These are phyloP conservation scores for Muraenolepis orangiensis DNA, from an alignment of 2,797 vertebrate genomes.

Conservation along the genomic window DNA sequence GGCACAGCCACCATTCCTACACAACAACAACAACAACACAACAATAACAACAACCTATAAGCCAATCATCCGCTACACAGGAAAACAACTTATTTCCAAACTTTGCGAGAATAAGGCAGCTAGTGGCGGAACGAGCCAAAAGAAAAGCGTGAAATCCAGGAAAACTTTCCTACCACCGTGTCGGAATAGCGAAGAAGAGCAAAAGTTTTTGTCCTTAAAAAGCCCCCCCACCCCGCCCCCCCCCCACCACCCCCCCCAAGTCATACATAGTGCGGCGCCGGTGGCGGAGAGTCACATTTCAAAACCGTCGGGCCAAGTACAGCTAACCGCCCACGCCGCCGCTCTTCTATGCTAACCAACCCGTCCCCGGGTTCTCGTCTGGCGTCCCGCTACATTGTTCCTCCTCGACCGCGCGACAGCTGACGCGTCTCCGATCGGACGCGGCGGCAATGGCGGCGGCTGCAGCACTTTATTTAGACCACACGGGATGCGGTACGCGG, in stretches of 20 bases:
- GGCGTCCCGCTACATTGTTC: background rate
- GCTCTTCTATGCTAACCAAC: background rate
- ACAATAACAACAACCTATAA: no score
- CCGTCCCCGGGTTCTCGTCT: background rate
- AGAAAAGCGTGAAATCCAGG: background rate
- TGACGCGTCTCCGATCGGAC: background rate
- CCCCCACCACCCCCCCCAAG: background rate
- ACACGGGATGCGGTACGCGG: slow-evolving; percentile 23
- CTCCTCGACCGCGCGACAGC: background rate
- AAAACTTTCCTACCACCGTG: slow-evolving; percentile 7
- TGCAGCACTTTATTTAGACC: slow-evolving; percentile 51
- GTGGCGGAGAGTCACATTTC: slow-evolving; percentile 1
- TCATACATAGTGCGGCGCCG: background rate
- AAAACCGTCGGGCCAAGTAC: slow-evolving; percentile 2
- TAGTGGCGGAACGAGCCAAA: background rate
- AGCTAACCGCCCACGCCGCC: slow-evolving; percentile 4
- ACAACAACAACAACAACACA: background rate
- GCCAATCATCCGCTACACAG: background rate
- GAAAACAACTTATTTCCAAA: background rate
- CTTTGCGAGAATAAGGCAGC: background rate
- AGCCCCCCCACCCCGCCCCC: background rate
- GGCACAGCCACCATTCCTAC: background rate
- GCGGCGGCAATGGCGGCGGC: slow-evolving; percentile 25
- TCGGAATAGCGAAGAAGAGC: background rate
- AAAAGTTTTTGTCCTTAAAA: background rate